Percentiles rank a stretch among this genome's conserved stretches.
phyloP scores from a whole-genome alignment of 2,113 vertebrate species.

The Gadus macrocephalus region DNA sequence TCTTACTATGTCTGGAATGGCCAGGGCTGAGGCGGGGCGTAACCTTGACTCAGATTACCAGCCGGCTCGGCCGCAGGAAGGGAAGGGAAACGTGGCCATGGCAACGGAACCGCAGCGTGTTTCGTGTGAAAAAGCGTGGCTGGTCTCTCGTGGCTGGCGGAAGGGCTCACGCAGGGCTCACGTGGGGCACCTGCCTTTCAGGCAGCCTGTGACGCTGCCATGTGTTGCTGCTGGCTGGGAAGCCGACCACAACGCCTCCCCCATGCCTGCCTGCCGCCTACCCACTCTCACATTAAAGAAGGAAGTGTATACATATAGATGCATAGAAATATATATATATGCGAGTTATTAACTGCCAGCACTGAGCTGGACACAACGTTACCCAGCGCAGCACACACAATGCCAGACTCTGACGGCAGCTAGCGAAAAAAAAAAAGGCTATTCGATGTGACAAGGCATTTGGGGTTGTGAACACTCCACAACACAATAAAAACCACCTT shows the following conservation, averaged over 20 bases:
- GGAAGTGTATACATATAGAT: neutral
- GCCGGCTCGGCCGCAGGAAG: slow-evolving; percentile 75
- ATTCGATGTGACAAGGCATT: no score
- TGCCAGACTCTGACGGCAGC: no score
- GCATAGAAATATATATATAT: neutral
- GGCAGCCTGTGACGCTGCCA: slow-evolving; percentile 41
- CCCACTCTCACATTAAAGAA: no score
- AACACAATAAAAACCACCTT: no score
- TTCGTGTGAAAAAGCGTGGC: slow-evolving; percentile 75
- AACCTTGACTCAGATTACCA: slow-evolving; percentile 81
- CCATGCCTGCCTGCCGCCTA: no score
- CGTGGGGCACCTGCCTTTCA: slow-evolving; percentile 57
- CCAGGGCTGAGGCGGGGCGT: slow-evolving; percentile 54
- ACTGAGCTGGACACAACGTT: neutral
- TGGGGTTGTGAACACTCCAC: no score
- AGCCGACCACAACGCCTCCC: no score
- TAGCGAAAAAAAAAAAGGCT: no score
- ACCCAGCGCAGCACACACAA: no score
- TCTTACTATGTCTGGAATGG: slow-evolving; percentile 40
- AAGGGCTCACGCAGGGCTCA: slow-evolving; percentile 51
- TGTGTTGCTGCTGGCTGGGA: slow-evolving; percentile 5
- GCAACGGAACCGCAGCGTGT: slow-evolving; percentile 82
- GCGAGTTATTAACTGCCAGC: neutral
- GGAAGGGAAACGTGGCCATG: slow-evolving; percentile 81
- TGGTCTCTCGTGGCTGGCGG: slow-evolving; percentile 58